Percentiles rank a stretch among this genome's conserved stretches.
phyloP scores from a whole-genome alignment of 2,797 vertebrate species.

The Chelonia mydas region DNA sequence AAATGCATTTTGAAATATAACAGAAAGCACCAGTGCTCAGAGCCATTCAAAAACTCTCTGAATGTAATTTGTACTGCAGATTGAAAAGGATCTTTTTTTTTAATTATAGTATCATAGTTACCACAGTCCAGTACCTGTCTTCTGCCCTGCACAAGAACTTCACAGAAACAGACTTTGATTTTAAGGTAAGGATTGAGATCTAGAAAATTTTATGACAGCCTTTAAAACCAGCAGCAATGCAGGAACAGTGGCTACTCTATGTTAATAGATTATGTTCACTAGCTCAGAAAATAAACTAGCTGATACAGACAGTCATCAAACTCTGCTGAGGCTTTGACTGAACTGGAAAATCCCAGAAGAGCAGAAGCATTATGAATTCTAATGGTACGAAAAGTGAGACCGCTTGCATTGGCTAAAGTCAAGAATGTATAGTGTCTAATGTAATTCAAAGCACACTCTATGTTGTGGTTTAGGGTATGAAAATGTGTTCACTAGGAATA shows the following conservation, averaged over 20 bases:
- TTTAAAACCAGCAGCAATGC: neutral
- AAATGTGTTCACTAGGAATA: neutral
- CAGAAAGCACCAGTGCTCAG: neutral
- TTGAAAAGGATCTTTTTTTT: slow-evolving; percentile 6
- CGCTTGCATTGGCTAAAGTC: neutral
- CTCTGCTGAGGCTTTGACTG: neutral
- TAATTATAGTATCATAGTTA: slow-evolving; percentile 93
- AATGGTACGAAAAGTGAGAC: neutral
- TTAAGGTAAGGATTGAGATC: slow-evolving; percentile 87
- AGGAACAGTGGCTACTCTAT: neutral
- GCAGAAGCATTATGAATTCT: neutral
- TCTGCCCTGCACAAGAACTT: slow-evolving; percentile 99
- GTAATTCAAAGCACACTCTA: neutral
- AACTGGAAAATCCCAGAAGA: neutral
- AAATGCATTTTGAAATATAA: neutral
- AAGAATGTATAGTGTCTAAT: neutral
- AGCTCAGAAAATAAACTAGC: neutral
- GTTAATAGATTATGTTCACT: neutral
- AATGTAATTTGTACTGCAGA: neutral
- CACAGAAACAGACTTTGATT: slow-evolving; percentile 97
- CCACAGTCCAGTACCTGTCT: slow-evolving; percentile 96
- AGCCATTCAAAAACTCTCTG: neutral
- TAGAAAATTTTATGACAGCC: slow-evolving; percentile 19
- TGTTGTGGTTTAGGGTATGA: neutral
- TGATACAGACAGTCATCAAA: neutral